These are phyloP conservation scores for Eristalis arbustorum DNA, from an alignment of 2,888 invertebrate genomes.

Conservation along the genomic window DNA sequence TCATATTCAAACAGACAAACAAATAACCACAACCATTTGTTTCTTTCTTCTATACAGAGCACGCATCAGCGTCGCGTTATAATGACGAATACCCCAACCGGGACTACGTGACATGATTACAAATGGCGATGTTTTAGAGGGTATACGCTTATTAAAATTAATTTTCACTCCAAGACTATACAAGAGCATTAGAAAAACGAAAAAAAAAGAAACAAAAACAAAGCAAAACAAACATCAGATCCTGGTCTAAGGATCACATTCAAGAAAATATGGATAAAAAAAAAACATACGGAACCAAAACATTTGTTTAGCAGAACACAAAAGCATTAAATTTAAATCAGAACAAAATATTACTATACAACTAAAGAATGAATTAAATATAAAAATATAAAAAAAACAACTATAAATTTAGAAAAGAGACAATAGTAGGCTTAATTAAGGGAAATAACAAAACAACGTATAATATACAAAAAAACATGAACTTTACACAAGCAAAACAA, in stretches of 20 bases:
- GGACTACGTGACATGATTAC: constrained; percentile 79
- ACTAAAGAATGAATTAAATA: constrained; percentile 31
- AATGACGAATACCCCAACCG: constrained; percentile 78
- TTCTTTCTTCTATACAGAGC: constrained; percentile 63
- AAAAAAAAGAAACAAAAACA: background rate
- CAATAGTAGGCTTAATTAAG: constrained; percentile 74
- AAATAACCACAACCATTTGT: background rate
- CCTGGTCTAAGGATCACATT: constrained; percentile 5
- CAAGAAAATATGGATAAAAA: constrained; percentile 20
- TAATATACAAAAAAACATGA: constrained; percentile 53
- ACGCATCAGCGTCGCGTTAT: constrained; percentile 76
- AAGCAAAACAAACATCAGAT: constrained; percentile 18
- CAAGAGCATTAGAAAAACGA: constrained; percentile 19
- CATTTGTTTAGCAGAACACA: constrained; percentile 32
- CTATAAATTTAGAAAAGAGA: constrained; percentile 72
- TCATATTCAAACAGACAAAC: too few species aligned
- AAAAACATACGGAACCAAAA: constrained; percentile 55
- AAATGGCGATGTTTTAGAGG: constrained; percentile 65
- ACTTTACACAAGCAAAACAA: constrained; percentile 24
- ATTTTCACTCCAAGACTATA: constrained; percentile 53
- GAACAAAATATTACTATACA: constrained; percentile 43
- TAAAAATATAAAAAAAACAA: too few species aligned
- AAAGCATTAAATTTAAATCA: background rate
- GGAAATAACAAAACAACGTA: constrained; percentile 21
- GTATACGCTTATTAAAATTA: constrained; percentile 68